Conservation (phyloP, 2,797 vertebrate species). For the Novumbra hubbsi region DNA sequence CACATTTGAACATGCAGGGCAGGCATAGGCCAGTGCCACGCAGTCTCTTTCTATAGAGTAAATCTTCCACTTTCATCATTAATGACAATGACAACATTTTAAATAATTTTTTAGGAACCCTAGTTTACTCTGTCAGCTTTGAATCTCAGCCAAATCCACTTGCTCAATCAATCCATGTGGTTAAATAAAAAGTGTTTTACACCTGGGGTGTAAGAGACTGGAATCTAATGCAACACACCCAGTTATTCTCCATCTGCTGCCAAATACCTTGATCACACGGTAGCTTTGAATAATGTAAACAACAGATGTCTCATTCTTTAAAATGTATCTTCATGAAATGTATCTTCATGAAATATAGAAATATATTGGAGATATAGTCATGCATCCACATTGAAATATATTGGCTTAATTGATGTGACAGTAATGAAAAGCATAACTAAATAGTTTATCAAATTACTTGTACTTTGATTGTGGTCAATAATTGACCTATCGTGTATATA, state of each 20-base stretch:
- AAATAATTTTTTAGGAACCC: too few species aligned
- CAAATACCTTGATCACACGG: conserved; percentile 59
- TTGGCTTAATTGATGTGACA: too few species aligned
- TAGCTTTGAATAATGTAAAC: conserved; percentile 60
- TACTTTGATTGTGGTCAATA: too few species aligned
- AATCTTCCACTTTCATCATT: too few species aligned
- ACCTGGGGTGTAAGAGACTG: conserved; percentile 44
- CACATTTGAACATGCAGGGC: too few species aligned
- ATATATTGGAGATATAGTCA: not conserved
- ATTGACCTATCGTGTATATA: too few species aligned
- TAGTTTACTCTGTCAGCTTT: not conserved
- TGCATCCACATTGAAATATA: not conserved
- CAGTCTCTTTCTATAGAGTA: too few species aligned
- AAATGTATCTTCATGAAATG: conserved; percentile 38
- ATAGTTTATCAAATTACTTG: too few species aligned
- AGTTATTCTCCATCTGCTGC: conserved; percentile 50
- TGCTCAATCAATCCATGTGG: conserved; percentile 18
- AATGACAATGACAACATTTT: too few species aligned
- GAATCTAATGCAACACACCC: conserved; percentile 51
- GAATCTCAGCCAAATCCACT: conserved; percentile 17
- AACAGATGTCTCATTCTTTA: conserved; percentile 57
- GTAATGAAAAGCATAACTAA: too few species aligned
- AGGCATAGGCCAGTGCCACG: too few species aligned
- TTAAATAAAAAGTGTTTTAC: conserved; percentile 37
- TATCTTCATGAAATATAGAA: conserved; percentile 15